A percentile compares a stretch with the other conserved stretches of the same genome.
phyloP scores from a whole-genome alignment of 1,140 invertebrate genomes.

The Amphibalanus amphitrite region DNA sequence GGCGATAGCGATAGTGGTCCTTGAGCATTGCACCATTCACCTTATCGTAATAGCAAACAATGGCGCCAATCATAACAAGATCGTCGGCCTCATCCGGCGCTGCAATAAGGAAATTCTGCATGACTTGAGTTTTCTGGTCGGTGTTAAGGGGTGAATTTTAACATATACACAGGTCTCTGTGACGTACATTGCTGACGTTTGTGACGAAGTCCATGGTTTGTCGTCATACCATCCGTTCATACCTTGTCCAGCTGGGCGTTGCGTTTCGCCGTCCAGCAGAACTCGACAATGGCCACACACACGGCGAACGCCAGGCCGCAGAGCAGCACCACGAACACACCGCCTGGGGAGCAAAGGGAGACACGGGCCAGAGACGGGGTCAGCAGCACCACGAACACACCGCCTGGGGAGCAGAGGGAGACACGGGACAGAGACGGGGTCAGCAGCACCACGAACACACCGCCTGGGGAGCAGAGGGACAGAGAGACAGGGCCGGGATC shows the following conservation, averaged over 20 bases:
- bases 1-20: too few species aligned
- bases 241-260: slow-evolving; percentile 29
- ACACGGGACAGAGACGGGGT: too few species aligned
- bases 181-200: background rate
- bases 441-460: slow-evolving; percentile 91
- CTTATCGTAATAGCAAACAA: too few species aligned
- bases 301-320: slow-evolving; percentile 78
- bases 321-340: slow-evolving; percentile 88
- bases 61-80: too few species aligned
- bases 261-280: slow-evolving; percentile 54
- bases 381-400: too few species aligned
- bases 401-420: too few species aligned
- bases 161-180: too few species aligned
- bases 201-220: background rate
- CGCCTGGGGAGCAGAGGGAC: slow-evolving; percentile 41
- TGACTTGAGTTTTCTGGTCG: background rate
- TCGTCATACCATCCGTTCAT: background rate
- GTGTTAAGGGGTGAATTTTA: background rate
- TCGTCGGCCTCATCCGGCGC: too few species aligned
- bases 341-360: slow-evolving; percentile 36
- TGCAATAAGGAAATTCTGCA: background rate
- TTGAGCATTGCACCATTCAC: too few species aligned
- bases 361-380: too few species aligned
- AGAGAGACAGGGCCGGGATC: too few species aligned
- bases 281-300: slow-evolving; percentile 79